These are phyloP conservation scores for Ricordea florida DNA, from an alignment of 92 coral and sea anemone species.

Conservation along the genomic window DNA sequence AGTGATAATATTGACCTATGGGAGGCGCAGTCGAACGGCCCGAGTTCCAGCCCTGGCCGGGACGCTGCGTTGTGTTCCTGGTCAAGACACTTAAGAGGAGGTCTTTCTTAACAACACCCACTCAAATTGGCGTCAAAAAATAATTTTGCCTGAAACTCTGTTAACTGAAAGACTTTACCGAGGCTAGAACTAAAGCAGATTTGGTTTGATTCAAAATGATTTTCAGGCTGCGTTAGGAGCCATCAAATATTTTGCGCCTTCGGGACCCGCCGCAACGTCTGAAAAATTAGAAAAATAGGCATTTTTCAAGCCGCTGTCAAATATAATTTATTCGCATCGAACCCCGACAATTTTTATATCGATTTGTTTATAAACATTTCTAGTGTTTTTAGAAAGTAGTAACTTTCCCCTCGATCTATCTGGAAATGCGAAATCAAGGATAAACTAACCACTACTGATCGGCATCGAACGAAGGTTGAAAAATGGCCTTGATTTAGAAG, in stretches of 20 bases:
- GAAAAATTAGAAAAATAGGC: not conserved
- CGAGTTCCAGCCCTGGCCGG: too few species aligned
- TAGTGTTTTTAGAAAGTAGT: not conserved
- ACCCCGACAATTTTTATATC: too few species aligned
- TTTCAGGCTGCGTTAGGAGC: not conserved
- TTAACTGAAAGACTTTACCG: not conserved
- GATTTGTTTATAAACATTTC: not conserved
- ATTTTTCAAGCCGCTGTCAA: not conserved
- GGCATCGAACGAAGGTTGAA: not conserved
- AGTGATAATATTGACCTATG: too few species aligned
- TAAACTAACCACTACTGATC: not conserved
- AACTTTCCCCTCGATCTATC: not conserved
- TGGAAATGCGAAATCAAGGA: not conserved
- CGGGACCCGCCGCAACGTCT: not conserved
- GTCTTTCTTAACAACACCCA: not conserved
- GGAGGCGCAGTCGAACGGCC: too few species aligned
- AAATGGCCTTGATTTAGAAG: not conserved
- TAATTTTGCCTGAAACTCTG: not conserved
- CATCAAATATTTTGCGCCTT: not conserved
- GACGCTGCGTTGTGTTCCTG: too few species aligned
- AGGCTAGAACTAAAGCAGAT: not conserved
- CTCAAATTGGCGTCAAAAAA: not conserved
- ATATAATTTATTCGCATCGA: too few species aligned
- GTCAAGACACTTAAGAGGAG: not conserved
- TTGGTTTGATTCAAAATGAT: not conserved